Percentiles rank a stretch among this genome's conserved stretches.
phyloP scores from a whole-genome alignment of 2,888 invertebrate species.

The Megalurothrips usitatus region DNA sequence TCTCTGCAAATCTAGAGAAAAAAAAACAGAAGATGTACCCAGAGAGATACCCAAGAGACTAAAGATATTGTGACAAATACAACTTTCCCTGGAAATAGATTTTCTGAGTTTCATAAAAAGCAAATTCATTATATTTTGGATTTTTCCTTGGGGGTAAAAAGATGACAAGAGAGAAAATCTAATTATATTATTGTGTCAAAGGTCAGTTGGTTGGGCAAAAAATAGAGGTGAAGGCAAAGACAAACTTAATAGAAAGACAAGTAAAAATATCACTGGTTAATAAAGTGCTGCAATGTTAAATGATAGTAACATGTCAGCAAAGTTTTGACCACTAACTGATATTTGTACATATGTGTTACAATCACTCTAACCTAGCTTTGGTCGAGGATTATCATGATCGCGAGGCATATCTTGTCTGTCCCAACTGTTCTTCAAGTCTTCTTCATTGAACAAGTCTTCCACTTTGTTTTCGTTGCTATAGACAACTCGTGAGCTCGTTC shows the following conservation, averaged over 20 bases:
- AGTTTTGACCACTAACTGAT: not conserved
- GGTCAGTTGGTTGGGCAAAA: too few relatives aligned
- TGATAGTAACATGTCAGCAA: not conserved
- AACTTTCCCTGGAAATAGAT: not conserved
- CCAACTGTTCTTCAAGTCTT: not conserved
- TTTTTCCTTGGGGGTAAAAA: not conserved
- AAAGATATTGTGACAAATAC: not conserved
- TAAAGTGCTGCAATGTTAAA: not conserved
- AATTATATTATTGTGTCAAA: not conserved
- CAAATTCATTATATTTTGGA: too few relatives aligned
- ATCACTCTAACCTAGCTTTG: not conserved
- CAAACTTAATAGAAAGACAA: not conserved
- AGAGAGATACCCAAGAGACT: not conserved
- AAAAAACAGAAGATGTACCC: not conserved
- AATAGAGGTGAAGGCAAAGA: not conserved
- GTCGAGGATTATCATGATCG: not conserved
- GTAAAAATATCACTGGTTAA: not conserved
- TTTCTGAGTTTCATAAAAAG: not conserved
- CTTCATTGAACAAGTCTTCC: constrained; percentile 16
- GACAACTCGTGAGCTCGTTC: not conserved
- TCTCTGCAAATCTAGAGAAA: constrained; percentile 29
- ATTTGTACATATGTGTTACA: not conserved
- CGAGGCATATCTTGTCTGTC: constrained; percentile 16
- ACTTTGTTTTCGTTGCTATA: constrained; percentile 20
- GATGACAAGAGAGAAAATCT: not conserved